A percentile compares a stretch with the other conserved stretches of the same genome.
phyloP scores from a whole-genome alignment of 2,888 invertebrate genomes.

The Ctenicera cuprea region DNA sequence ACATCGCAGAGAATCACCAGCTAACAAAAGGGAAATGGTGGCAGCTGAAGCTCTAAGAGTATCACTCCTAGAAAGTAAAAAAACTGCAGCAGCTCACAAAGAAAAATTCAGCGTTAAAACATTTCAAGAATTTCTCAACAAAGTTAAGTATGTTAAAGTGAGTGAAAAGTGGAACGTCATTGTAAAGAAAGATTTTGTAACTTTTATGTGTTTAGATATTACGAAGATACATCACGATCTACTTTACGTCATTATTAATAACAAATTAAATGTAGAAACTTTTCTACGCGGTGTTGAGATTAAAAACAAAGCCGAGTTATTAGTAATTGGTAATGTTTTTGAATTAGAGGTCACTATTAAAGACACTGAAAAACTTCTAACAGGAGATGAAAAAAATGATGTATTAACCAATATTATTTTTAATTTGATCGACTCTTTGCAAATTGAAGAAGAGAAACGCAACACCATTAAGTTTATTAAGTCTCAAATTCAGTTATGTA shows the following conservation, averaged over 20 bases:
- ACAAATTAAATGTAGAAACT: conserved; percentile 1
- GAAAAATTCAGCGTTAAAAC: background rate
- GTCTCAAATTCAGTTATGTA: conserved; percentile 5
- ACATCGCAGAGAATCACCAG: background rate
- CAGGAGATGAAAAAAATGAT: background rate
- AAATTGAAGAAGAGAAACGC: background rate
- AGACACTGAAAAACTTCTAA: conserved; percentile 7
- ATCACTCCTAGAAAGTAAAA: background rate
- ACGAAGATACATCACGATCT: background rate
- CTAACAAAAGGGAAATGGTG: background rate
- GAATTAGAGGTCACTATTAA: background rate
- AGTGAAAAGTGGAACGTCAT: conserved; percentile 1
- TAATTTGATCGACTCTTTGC: background rate
- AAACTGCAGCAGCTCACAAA: background rate
- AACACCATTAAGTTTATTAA: background rate
- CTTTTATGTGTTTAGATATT: conserved; percentile 3
- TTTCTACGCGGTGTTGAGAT: background rate
- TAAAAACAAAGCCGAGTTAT: background rate
- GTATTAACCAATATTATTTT: conserved; percentile 4
- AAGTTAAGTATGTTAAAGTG: background rate
- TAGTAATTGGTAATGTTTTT: background rate
- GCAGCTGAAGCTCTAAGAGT: background rate
- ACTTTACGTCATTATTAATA: background rate
- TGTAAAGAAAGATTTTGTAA: background rate
- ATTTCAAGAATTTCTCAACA: background rate